Conservation (phyloP, 2,113 vertebrate genomes). For the Hyperoodon ampullatus region DNA sequence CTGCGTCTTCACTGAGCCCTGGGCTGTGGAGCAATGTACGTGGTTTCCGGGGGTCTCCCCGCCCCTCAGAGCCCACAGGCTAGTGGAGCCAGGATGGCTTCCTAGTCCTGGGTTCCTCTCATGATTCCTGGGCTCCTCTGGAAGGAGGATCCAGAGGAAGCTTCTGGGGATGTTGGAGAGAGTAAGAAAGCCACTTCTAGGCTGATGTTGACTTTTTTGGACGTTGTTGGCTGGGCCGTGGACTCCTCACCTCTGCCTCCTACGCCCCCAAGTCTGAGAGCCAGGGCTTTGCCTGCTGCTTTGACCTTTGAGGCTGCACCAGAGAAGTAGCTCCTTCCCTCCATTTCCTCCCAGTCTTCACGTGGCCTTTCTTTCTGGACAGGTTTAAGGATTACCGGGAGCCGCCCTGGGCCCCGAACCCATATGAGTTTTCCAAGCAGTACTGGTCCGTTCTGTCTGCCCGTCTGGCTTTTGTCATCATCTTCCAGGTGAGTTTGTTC, state of each 20-base stretch:
- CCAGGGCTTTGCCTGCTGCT: not conserved
- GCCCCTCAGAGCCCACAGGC: not conserved
- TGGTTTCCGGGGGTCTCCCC: rapidly evolving
- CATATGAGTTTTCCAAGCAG: conserved; percentile 96
- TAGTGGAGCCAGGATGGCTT: too few relatives aligned
- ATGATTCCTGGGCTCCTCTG: not conserved
- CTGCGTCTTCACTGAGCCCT: not conserved
- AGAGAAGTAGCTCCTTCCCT: not conserved
- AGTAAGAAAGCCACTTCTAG: not conserved
- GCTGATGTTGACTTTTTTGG: not conserved
- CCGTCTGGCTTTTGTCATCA: conserved; percentile 95
- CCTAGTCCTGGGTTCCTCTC: not conserved
- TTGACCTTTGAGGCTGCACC: not conserved
- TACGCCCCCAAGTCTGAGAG: not conserved
- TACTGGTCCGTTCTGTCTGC: conserved; percentile 97
- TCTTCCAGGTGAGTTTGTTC: conserved; percentile 93
- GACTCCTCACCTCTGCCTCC: not conserved
- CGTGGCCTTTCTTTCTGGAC: conserved; percentile 42
- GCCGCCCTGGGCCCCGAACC: conserved; percentile 92
- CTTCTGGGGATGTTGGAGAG: not conserved
- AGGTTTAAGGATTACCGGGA: conserved; percentile 99
- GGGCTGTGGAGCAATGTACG: not conserved
- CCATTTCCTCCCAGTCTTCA: not conserved
- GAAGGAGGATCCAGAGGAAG: not conserved
- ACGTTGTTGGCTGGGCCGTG: not conserved